Evolutionary conservation across 2,888 invertebrate genomes (phyloP).

Genomic region (Eulithis prunata): DNA sequence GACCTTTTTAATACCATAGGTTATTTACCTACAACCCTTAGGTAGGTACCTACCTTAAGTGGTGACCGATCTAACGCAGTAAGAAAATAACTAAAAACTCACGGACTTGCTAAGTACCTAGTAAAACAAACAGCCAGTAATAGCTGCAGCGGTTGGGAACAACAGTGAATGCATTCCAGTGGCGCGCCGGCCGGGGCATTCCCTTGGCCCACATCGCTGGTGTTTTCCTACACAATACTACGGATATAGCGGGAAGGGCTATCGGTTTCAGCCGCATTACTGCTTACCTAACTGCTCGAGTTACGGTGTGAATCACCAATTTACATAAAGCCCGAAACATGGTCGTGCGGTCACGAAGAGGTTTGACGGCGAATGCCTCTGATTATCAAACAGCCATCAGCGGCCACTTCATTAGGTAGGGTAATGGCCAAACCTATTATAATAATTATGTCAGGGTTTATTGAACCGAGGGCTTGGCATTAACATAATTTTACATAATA

Average conservation of each 20-base stretch:
- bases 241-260: conserved; percentile 26
- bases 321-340: background rate
- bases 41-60: too few relatives aligned
- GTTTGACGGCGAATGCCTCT: background rate
- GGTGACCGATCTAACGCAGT: too few relatives aligned
- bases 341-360: background rate
- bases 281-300: conserved; percentile 20
- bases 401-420: conserved; percentile 15
- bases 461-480: conserved; percentile 13
- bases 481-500: background rate
- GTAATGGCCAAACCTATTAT: conserved; percentile 27
- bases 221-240: conserved; percentile 23
- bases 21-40: too few relatives aligned
- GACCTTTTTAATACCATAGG: too few relatives aligned
- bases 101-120: background rate
- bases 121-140: conserved; percentile 28
- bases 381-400: conserved; percentile 16
- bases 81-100: too few relatives aligned
- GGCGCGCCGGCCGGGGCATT: conserved; percentile 7
- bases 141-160: conserved; percentile 28
- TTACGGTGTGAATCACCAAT: conserved; percentile 10
- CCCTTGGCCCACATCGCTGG: conserved; percentile 30
- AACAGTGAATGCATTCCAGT: conserved; percentile 30
- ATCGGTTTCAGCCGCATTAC: conserved; percentile 18
- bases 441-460: conserved; percentile 16